Evolutionary conservation across 2,797 vertebrate genomes (phyloP).

Genomic region (Pseudochirops cupreus): DNA sequence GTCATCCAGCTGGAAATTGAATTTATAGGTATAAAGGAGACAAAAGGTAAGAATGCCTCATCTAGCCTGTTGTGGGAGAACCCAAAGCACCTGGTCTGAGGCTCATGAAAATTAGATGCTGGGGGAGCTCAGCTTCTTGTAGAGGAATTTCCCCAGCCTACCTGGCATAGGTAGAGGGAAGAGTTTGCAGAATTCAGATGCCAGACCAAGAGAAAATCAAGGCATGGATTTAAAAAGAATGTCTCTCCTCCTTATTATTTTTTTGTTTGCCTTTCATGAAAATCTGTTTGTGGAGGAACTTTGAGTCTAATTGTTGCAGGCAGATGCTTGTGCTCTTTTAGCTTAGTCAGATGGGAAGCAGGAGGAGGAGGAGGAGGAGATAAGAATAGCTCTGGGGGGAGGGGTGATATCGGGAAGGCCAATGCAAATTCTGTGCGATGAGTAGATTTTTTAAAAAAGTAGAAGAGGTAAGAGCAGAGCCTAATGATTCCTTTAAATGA

Average conservation of each 20-base stretch:
- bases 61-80: not conserved
- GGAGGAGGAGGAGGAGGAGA: slow-evolving; percentile 59
- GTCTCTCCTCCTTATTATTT: not conserved
- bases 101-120: not conserved
- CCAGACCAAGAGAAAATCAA: not conserved
- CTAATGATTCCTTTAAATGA: slow-evolving; percentile 27
- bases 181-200: not conserved
- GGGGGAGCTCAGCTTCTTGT: not conserved
- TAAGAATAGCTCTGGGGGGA: slow-evolving; percentile 47
- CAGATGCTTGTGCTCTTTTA: slow-evolving; percentile 65
- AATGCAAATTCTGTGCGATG: slow-evolving; percentile 44
- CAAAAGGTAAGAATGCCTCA: not conserved
- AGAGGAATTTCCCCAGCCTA: not conserved
- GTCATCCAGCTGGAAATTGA: not conserved
- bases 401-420: slow-evolving; percentile 70
- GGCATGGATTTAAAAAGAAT: not conserved
- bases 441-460: slow-evolving; percentile 25
- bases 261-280: slow-evolving; percentile 44
- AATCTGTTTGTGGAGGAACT: slow-evolving; percentile 41
- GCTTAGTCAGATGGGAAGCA: slow-evolving; percentile 66
- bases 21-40: slow-evolving; percentile 4
- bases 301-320: slow-evolving; percentile 57
- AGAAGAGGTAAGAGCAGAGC: not conserved
- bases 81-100: not conserved
- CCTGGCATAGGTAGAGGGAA: not conserved